Percentiles rank a stretch among this genome's conserved stretches.
These are phyloP conservation scores for Heliconius nattereri DNA, from an alignment of 1,140 invertebrate genomes.

Conservation along the genomic window DNA sequence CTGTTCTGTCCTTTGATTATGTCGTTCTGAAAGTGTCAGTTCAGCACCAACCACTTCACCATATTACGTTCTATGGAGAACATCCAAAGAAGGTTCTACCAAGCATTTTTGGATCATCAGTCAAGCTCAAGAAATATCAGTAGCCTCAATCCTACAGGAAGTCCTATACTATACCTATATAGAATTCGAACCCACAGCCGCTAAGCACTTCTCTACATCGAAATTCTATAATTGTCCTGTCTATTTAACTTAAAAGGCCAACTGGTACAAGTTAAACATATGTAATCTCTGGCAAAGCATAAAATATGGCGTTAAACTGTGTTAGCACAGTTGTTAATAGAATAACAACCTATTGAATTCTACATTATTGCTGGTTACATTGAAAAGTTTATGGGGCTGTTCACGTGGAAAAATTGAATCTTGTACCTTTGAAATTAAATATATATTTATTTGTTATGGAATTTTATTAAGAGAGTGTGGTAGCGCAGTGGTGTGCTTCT, in stretches of 20 bases:
- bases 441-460: not conserved
- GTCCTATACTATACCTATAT: no score
- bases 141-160: no score
- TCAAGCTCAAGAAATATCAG: not conserved
- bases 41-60: no score
- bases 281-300: conserved; percentile 34
- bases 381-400: conserved; percentile 31
- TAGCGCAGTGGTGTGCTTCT: no score
- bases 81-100: no score
- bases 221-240: not conserved
- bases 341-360: conserved; percentile 37
- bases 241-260: conserved; percentile 7
- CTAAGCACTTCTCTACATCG: not conserved
- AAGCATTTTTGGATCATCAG: not conserved
- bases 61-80: no score
- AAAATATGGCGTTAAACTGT: conserved; percentile 46
- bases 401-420: conserved; percentile 25
- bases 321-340: conserved; percentile 46
- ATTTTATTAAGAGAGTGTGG: not conserved
- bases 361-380: conserved; percentile 33
- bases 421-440: not conserved
- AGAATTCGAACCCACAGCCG: not conserved
- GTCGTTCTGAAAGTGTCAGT: no score
- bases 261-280: conserved; percentile 19
- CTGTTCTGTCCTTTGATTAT: no score